Base-by-base conservation (phyloP, 2,888 invertebrate species). In the Parascotia fuliginaria region DNA sequence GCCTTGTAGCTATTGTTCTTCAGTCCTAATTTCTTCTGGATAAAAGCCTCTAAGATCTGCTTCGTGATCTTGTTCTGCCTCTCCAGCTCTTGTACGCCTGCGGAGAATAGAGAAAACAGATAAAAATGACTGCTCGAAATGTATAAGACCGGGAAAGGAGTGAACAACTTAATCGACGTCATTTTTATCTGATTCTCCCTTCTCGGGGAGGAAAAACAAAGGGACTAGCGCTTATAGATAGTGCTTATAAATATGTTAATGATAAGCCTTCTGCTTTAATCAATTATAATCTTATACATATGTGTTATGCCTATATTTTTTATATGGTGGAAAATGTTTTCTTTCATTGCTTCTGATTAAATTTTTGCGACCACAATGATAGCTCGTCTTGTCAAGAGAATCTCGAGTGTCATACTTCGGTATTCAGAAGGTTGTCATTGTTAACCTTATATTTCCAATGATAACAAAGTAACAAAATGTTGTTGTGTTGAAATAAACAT, bases 1-100 rank as follows among this genome's bases (percentile, higher is more conserved):
- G 91, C 88, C 46, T 83, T 87, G 33, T 94, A 73, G 68, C 83
- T 65, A 62, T 78, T 77, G 75, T 77, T 89, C 61, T 92, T 89
- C 2, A 95, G 92, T 44, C 95, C 95, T 34, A 96, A 79, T 33
- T 94, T 94, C 76, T 95, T 94, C 81, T 96, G 95, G 58, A 96
- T 88, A 75, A 93, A 96, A 52, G 95, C 95, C 75, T 95, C 95
- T 62, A 96, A 92, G 64, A 96, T 95, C 90, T 95, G 95, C 85
- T 95, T 94, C 24, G 96, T 96, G 81, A 96, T 96, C 83, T 94
- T 93, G 91, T 96, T 96, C 92, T 96, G 95, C 58, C 95, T 90
- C 70, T 94, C 95, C 82, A 96, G 83, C 83, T 96, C 95, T 65
- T 93, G 92, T 42, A 82, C 65, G 72, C 82, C 92, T 92, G 92